These are phyloP conservation scores for Terrapene triunguis DNA, from an alignment of 2,113 vertebrate genomes.

Conservation along the genomic window DNA sequence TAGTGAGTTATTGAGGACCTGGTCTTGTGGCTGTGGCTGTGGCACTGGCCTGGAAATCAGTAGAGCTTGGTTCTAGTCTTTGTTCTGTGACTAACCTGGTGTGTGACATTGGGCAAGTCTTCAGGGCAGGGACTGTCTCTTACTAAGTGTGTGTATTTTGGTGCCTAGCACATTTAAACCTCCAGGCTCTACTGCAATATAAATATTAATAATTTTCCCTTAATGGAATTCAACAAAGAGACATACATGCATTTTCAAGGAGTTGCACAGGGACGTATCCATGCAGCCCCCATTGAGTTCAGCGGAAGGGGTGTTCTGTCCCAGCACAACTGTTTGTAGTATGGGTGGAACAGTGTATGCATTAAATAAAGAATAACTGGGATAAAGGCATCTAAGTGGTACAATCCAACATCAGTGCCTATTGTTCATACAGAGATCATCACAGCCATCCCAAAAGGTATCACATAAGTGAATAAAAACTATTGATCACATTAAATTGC, in stretches of 20 bases:
- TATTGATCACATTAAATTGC: background rate
- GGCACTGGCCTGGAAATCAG: background rate
- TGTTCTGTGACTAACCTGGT: background rate
- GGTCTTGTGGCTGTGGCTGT: background rate
- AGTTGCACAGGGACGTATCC: constrained; percentile 6
- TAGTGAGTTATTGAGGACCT: background rate
- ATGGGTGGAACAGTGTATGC: background rate
- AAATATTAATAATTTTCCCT: constrained; percentile 34
- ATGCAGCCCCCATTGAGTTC: constrained; percentile 31
- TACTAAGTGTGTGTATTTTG: constrained; percentile 4
- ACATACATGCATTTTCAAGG: constrained; percentile 12
- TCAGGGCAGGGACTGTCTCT: constrained; percentile 16
- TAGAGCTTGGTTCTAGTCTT: background rate
- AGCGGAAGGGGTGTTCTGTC: constrained; percentile 14
- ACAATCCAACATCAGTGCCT: background rate
- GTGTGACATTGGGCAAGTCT: background rate
- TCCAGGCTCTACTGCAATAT: constrained; percentile 33
- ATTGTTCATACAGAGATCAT: constrained; percentile 29
- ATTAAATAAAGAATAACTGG: background rate
- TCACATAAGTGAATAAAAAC: background rate
- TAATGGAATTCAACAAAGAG: constrained; percentile 39
- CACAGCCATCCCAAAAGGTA: background rate
- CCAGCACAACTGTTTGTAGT: background rate
- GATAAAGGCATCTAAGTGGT: constrained; percentile 9
- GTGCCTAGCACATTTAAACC: background rate